Percentiles rank a stretch among this genome's conserved stretches.
These are phyloP conservation scores for Polyploca ridens DNA, from an alignment of 2,888 invertebrate genomes.

Conservation along the genomic window DNA sequence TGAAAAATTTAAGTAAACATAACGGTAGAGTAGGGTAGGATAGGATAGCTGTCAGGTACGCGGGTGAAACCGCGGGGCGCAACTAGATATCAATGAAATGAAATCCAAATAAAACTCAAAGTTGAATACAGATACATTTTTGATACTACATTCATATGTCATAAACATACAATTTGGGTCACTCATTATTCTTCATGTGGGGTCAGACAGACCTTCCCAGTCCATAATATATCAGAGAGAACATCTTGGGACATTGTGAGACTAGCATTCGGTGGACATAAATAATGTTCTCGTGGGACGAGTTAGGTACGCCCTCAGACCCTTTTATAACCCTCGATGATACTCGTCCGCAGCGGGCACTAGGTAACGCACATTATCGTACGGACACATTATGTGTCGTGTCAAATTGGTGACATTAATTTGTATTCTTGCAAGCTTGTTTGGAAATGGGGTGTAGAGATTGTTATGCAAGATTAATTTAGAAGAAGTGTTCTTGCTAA, in stretches of 20 bases:
- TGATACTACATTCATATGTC: constrained; percentile 24
- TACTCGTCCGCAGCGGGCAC: constrained; percentile 45
- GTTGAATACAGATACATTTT: too few species aligned
- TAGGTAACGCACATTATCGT: constrained; percentile 22
- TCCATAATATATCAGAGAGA: constrained; percentile 47
- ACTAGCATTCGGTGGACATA: constrained; percentile 51
- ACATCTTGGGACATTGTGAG: constrained; percentile 49
- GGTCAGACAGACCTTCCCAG: constrained; percentile 32
- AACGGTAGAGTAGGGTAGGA: too few species aligned
- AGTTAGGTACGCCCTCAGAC: constrained; percentile 59
- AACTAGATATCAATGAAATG: too few species aligned
- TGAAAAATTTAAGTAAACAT: too few species aligned
- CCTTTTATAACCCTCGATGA: constrained; percentile 64
- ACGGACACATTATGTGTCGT: not conserved
- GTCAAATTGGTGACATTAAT: constrained; percentile 1
- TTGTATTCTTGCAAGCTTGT: not conserved
- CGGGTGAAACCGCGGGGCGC: too few species aligned
- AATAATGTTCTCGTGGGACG: constrained; percentile 65
- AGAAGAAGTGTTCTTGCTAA: too few species aligned
- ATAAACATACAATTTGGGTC: constrained; percentile 47
- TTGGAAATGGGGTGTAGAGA: not conserved
- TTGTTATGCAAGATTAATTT: not conserved
- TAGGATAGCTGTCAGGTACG: too few species aligned
- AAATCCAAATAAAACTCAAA: too few species aligned
- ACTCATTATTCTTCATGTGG: constrained; percentile 53